Conservation (phyloP, 2,113 vertebrate species). For the Anhinga anhinga region DNA sequence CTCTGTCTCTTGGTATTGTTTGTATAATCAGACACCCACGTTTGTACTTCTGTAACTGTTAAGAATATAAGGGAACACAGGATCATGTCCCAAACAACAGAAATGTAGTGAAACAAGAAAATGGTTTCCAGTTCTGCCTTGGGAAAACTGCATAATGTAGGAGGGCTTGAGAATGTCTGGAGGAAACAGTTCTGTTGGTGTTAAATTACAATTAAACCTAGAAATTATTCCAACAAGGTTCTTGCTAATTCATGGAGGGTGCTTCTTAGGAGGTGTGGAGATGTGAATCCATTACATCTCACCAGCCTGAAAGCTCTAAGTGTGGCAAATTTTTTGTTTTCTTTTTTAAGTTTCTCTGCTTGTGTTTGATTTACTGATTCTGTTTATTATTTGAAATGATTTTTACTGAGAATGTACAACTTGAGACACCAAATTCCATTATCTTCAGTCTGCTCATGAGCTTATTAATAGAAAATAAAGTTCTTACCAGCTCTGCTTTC, state of each 20-base stretch:
- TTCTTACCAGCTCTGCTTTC: background rate
- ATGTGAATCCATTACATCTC: background rate
- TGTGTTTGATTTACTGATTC: background rate
- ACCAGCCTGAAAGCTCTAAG: background rate
- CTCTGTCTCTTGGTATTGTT: background rate
- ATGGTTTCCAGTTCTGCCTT: background rate
- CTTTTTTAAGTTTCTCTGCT: background rate
- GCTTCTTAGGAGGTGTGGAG: background rate
- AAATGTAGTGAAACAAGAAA: background rate
- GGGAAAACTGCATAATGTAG: background rate
- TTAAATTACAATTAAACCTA: background rate
- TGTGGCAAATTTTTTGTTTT: background rate
- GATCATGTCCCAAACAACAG: background rate
- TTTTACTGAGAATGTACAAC: background rate
- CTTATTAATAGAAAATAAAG: background rate
- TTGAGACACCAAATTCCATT: background rate
- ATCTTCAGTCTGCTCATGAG: background rate
- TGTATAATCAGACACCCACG: background rate
- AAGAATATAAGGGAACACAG: background rate
- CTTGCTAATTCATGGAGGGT: background rate
- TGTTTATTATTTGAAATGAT: background rate
- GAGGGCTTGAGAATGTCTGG: background rate
- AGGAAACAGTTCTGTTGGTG: background rate
- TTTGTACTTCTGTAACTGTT: background rate
- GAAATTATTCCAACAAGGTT: background rate